These are phyloP conservation scores for Trochalopteron elliotii DNA, from an alignment of 2,113 vertebrate species.

Conservation along the genomic window DNA sequence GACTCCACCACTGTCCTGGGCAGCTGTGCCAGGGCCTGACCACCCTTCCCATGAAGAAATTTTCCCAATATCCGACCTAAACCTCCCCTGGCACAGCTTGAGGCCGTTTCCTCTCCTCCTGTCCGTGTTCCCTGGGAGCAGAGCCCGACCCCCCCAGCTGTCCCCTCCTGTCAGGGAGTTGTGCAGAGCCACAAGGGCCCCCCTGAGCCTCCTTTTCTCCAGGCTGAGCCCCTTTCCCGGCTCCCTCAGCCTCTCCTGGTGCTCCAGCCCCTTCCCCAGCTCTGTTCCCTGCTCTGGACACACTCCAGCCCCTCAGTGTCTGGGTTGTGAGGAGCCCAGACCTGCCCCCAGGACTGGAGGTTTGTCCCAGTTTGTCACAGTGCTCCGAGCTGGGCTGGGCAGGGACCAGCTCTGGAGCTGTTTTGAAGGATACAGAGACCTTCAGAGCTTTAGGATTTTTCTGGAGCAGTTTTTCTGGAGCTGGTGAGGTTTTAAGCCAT, in stretches of 20 bases:
- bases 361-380: not conserved
- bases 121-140: not conserved
- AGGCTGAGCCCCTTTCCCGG: not conserved
- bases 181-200: not conserved
- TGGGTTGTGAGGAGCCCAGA: too few relatives aligned
- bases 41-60: fast-evolving
- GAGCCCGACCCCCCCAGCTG: fast-evolving
- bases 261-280: not conserved
- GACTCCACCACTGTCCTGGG: not conserved
- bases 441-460: not conserved
- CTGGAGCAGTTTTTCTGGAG: not conserved
- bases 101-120: fast-evolving
- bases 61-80: fast-evolving
- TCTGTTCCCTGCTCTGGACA: fast-evolving
- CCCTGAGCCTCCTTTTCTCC: not conserved
- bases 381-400: not conserved
- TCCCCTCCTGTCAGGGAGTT: not conserved
- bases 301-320: fast-evolving
- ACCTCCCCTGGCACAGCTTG: fast-evolving
- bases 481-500: not conserved
- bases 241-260: not conserved
- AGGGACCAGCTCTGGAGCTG: not conserved
- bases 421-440: not conserved
- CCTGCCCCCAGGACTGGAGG: too few relatives aligned
- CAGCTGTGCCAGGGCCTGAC: not conserved